Evolutionary conservation across 2,797 vertebrate species (phyloP).

Genomic region (Eulemur albifrons): DNA sequence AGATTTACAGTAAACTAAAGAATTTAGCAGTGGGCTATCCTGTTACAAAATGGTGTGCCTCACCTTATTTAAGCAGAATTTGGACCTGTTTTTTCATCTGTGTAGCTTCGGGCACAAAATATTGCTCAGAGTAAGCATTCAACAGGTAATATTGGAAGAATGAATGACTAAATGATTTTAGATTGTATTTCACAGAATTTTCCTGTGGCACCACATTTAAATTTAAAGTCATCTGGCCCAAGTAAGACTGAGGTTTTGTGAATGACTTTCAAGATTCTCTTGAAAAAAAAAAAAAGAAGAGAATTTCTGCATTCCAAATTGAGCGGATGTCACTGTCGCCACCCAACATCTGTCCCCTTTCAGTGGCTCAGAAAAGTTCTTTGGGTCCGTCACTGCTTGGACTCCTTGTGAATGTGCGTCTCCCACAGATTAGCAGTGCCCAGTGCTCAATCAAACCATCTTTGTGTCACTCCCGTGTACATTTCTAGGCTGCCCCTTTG

Average conservation of each 20-base stretch:
- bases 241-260: constrained; percentile 31
- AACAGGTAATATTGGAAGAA: neutral
- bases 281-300: neutral
- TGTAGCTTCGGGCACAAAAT: neutral
- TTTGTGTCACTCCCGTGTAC: neutral
- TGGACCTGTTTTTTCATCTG: neutral
- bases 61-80: neutral
- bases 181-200: neutral
- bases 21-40: neutral
- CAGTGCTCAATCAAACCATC: neutral
- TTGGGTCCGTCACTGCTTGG: neutral
- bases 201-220: neutral
- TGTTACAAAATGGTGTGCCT: neutral
- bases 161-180: neutral
- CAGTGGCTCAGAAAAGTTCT: neutral
- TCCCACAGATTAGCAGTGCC: neutral
- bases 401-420: neutral
- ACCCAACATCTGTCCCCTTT: constrained; percentile 49
- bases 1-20: neutral
- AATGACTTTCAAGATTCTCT: constrained; percentile 34
- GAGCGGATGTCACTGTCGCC: neutral
- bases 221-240: constrained; percentile 3
- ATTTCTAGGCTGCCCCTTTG: constrained; percentile 45
- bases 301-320: constrained; percentile 14
- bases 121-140: neutral